Conservation (phyloP, 2,113 vertebrate genomes). For the Andinoacara biseriatus region DNA sequence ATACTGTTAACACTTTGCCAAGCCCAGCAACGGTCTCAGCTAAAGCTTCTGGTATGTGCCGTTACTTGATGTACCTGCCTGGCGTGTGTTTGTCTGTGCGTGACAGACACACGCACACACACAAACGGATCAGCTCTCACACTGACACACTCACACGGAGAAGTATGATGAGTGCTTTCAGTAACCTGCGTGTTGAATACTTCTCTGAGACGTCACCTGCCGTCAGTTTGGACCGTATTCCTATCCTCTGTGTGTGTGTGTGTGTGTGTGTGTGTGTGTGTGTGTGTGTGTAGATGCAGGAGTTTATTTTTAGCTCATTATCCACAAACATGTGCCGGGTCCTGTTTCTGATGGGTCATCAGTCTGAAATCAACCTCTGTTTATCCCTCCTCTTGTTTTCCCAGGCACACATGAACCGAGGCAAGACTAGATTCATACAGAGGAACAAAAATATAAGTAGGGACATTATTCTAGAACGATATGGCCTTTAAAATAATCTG, state of each 20-base stretch:
- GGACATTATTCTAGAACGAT: too few relatives aligned
- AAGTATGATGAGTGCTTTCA: slow-evolving; percentile 58
- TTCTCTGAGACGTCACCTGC: slow-evolving; percentile 4
- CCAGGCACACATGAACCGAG: neutral
- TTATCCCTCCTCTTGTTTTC: neutral
- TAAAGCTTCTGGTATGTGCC: slow-evolving; percentile 67
- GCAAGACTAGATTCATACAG: neutral
- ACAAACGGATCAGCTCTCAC: neutral
- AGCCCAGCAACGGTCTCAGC: slow-evolving; percentile 52
- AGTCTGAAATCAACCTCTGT: neutral
- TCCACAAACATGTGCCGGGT: slow-evolving; percentile 39
- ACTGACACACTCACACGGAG: neutral
- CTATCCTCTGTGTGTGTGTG: neutral
- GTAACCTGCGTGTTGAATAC: slow-evolving; percentile 18
- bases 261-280: neutral
- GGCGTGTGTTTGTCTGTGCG: slow-evolving; percentile 40
- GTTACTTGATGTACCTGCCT: slow-evolving; percentile 75
- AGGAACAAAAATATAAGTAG: neutral
- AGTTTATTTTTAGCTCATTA: slow-evolving; percentile 35
- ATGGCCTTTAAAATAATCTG: too few relatives aligned
- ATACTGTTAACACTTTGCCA: slow-evolving; percentile 9
- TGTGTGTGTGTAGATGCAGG: too few relatives aligned
- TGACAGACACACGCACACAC: neutral
- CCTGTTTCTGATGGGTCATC: slow-evolving; percentile 35
- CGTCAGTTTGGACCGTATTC: slow-evolving; percentile 1